Evolutionary conservation across 2,113 vertebrate genomes (phyloP), one percentile per base, ranked within the genome.

Genomic region (Eudyptes chrysolophus): DNA sequence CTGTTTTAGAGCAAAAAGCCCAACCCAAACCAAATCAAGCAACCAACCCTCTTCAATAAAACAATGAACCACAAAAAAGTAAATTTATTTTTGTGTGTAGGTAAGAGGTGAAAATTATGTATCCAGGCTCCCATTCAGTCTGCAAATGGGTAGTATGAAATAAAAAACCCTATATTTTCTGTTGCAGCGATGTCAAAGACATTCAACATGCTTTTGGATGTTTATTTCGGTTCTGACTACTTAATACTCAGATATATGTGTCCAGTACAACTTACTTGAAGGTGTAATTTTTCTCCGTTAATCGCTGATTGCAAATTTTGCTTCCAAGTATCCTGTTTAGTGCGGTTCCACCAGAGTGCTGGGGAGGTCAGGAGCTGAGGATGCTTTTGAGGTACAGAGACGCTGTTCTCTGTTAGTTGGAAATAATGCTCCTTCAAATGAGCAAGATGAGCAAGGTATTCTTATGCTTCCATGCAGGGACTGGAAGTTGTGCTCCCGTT

Each of bases 121-220:
- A 27, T 77, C 29, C 32, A 60, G 48, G 24, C 70, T 94, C 48
- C 75, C 36, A 25, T 72, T 79, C 17, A 40, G 55, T 64, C 51
- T 79, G 30, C 34, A 64, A 44, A 72, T 30, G 21, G 20, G 3
- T 5, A 49, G 26, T 51, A 22, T 68, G 40, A 69, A 77, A 70
- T 86, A n/a, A 70, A 61, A 86, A 54, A 26, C 9, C 3, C 19
- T 38, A 7, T 64, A 8, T 84, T 85, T 87, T 65, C 78, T 87
- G 30, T 57, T 69, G 7, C 24, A 64, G 10, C 44, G 40, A 1
- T 17, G 40, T 68, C 66, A 65, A 34, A 51, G 48, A 49, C 16
- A 27, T 44, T 85, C 25, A 21, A 0, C 12, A 2, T 55, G n/a
- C 1, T 24, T 82, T 71, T 12, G 6, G 32, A 13, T 42, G 18